Evolutionary conservation across 2,113 vertebrate species (phyloP).

Genomic region (Conger conger): DNA sequence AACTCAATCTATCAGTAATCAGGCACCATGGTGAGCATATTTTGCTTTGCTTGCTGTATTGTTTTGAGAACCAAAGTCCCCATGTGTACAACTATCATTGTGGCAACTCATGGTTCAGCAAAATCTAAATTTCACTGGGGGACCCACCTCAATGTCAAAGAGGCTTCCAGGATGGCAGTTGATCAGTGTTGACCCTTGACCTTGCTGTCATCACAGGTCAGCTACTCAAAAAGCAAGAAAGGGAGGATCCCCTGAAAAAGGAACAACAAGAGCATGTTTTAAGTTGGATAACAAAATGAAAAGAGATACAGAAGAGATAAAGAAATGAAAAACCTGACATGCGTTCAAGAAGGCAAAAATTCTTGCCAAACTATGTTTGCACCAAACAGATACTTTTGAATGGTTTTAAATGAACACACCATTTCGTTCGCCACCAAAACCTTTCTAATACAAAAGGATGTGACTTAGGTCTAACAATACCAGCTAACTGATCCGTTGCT

Average conservation of each 20-base stretch:
- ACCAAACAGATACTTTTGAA: no score
- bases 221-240: neutral
- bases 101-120: neutral
- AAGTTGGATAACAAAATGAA: neutral
- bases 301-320: neutral
- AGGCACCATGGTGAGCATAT: neutral
- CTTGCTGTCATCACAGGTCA: neutral
- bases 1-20: neutral
- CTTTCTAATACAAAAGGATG: no score
- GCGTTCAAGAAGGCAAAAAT: no score
- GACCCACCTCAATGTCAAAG: neutral
- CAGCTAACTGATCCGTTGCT: no score
- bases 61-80: neutral
- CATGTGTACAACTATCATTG: neutral
- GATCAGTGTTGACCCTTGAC: neutral
- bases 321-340: neutral
- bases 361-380: no score
- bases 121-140: neutral
- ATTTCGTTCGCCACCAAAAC: no score
- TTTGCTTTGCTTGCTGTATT: neutral
- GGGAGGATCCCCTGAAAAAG: neutral
- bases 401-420: no score
- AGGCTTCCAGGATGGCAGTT: neutral
- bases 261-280: neutral
- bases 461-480: no score